phyloP scores from a whole-genome alignment of 2,888 invertebrate species.

The Folsomia manolachei region DNA sequence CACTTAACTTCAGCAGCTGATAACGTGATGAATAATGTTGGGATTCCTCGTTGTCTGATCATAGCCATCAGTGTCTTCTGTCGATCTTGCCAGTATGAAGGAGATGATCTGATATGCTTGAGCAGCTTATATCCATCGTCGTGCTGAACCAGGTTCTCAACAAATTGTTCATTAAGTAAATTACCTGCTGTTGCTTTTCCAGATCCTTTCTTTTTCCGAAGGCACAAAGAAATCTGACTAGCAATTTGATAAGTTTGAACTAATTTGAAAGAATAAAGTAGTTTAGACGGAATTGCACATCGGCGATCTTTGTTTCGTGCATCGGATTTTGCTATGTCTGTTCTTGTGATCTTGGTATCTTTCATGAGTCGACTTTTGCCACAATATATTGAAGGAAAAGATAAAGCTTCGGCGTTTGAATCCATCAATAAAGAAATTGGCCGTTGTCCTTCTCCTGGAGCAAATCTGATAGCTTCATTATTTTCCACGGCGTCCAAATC shows the following conservation, averaged over 20 bases:
- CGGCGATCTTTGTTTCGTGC: constrained; percentile 18
- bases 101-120: constrained; percentile 17
- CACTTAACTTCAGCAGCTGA: constrained; percentile 27
- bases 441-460: constrained; percentile 23
- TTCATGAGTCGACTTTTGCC: constrained; percentile 7
- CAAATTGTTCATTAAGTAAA: not conserved
- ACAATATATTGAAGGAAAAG: constrained; percentile 27
- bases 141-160: constrained; percentile 20
- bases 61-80: constrained; percentile 30
- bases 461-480: constrained; percentile 2
- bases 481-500: not conserved
- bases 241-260: constrained; percentile 5
- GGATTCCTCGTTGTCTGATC: constrained; percentile 22
- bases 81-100: constrained; percentile 27
- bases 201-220: not conserved
- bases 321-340: constrained; percentile 26
- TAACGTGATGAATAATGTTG: constrained; percentile 28
- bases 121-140: constrained; percentile 30
- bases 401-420: constrained; percentile 14
- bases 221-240: not conserved
- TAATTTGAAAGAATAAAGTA: constrained; percentile 9
- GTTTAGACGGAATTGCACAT: constrained; percentile 5
- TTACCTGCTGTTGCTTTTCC: not conserved
- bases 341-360: not conserved
- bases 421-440: constrained; percentile 19